Conservation (phyloP, 1,140 invertebrate genomes). For the Drosophila sulfurigaster region DNA sequence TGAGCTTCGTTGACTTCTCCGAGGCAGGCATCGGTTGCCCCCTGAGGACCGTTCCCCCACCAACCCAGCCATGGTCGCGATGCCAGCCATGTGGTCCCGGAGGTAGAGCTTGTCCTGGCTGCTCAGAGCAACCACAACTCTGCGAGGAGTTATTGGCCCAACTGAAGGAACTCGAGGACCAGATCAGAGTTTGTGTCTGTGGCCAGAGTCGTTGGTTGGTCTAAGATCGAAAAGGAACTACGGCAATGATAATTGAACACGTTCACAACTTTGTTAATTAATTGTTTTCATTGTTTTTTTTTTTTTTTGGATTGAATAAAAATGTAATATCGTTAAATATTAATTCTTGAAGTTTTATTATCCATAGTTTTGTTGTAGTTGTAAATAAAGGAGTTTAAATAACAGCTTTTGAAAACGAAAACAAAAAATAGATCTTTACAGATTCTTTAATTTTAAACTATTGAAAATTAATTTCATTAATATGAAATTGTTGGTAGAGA, state of each 20-base stretch:
- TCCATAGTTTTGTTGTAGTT: too few species aligned
- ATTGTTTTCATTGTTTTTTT: too few species aligned
- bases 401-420: too few species aligned
- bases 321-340: too few species aligned
- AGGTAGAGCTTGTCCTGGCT: conserved; percentile 21
- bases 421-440: too few species aligned
- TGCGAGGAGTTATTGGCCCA: conserved; percentile 4
- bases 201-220: not conserved
- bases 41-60: not conserved
- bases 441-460: too few species aligned
- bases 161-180: not conserved
- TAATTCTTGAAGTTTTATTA: too few species aligned
- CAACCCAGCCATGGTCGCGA: not conserved
- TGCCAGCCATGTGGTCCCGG: conserved; percentile 33
- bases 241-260: not conserved
- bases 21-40: not conserved
- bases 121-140: not conserved
- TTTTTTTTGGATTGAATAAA: too few species aligned
- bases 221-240: not conserved
- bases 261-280: too few species aligned
- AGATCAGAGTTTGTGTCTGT: conserved; percentile 37
- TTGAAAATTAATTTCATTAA: too few species aligned
- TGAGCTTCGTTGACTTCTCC: not conserved
- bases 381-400: too few species aligned
- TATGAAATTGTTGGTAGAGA: too few species aligned